Evolutionary conservation across 1,140 invertebrate species (phyloP).

Genomic region (Pectinophora gossypiella): DNA sequence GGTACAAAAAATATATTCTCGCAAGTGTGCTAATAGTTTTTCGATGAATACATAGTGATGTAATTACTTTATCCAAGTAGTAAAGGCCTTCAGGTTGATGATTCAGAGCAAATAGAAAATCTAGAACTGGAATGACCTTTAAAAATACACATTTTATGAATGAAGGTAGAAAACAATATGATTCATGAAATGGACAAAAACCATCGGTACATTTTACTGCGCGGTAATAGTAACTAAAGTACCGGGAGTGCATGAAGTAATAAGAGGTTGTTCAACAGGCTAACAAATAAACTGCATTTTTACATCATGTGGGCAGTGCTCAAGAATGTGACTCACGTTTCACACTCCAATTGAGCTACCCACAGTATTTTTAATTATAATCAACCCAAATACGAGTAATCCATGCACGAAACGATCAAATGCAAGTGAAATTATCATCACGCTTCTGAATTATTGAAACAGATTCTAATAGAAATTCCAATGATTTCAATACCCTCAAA

Average conservation of each 20-base stretch:
- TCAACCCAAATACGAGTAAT: conserved; percentile 53
- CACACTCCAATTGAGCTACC: conserved; percentile 70
- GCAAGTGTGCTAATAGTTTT: no score
- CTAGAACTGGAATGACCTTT: conserved; percentile 18
- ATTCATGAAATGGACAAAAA: background rate
- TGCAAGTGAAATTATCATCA: conserved; percentile 51
- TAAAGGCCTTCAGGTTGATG: conserved; percentile 30
- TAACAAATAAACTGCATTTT: conserved; percentile 59
- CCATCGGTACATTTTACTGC: background rate
- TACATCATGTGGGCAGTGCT: conserved; percentile 50
- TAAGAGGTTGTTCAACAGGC: background rate
- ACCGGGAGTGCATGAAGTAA: background rate
- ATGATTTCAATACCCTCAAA: background rate
- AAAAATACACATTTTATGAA: conserved; percentile 9
- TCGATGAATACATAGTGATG: no score
- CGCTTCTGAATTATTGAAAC: conserved; percentile 21
- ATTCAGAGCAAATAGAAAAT: conserved; percentile 35
- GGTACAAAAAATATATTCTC: no score
- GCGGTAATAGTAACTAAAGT: background rate
- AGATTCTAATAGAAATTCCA: conserved; percentile 4
- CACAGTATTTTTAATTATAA: conserved; percentile 61
- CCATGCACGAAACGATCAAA: conserved; percentile 55
- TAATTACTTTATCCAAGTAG: no score
- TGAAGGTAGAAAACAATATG: conserved; percentile 13
- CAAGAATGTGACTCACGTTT: conserved; percentile 64